phyloP scores from a whole-genome alignment of 2,113 vertebrate species.

The Coryphaenoides rupestris region DNA sequence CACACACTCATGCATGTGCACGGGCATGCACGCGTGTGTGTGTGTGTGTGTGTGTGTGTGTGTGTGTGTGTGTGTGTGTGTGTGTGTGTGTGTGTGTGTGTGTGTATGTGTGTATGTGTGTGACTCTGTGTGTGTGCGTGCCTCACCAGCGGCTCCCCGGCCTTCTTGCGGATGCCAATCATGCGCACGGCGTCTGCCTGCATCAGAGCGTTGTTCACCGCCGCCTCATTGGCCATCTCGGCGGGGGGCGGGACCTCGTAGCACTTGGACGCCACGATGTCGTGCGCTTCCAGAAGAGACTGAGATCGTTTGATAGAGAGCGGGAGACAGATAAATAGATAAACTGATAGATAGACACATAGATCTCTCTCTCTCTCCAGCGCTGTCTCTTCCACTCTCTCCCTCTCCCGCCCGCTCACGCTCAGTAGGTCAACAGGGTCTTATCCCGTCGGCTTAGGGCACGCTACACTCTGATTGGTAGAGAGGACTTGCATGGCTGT shows the following conservation, averaged over 20 bases:
- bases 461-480: constrained; percentile 47
- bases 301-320: constrained; percentile 44
- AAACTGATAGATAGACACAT: background rate
- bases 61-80: too few species aligned
- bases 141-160: constrained; percentile 91
- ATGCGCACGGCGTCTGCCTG: constrained; percentile 95
- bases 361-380: background rate
- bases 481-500: constrained; percentile 13
- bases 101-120: too few species aligned
- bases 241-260: constrained; percentile 86
- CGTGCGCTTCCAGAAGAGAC: constrained; percentile 95
- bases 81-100: too few species aligned
- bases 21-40: too few species aligned
- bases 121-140: background rate
- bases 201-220: constrained; percentile 78
- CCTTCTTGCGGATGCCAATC: constrained; percentile 97
- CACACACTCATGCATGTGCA: too few species aligned
- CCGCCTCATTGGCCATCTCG: constrained; percentile 80
- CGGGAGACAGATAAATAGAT: background rate
- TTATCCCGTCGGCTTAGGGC: constrained; percentile 61
- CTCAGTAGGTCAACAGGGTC: constrained; percentile 61
- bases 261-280: constrained; percentile 96
- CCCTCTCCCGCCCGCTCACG: constrained; percentile 7
- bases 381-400: constrained; percentile 10
- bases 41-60: too few species aligned